These are phyloP conservation scores for Euzophera pinguis DNA, from an alignment of 2,888 invertebrate species.

Conservation along the genomic window DNA sequence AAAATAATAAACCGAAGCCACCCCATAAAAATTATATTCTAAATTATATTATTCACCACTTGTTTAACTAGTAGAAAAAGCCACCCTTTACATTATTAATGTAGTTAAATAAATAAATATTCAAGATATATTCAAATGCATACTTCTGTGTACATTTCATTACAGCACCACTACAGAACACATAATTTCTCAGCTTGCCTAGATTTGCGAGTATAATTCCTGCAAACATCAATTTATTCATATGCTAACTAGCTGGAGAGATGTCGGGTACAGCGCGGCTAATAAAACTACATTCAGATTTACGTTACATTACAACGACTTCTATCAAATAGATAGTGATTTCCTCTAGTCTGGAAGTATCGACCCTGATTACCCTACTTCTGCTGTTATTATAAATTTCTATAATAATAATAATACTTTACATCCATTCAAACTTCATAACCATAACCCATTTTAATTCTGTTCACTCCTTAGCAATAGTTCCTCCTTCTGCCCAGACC, in stretches of 20 bases:
- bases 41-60: too few relatives aligned
- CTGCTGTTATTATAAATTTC: too few relatives aligned
- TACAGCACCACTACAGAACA: not conserved
- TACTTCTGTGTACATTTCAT: not conserved
- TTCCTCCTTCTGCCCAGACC: too few relatives aligned
- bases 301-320: not conserved
- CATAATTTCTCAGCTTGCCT: not conserved
- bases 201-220: slow-evolving; percentile 8
- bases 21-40: not conserved
- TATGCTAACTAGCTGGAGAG: not conserved
- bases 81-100: too few relatives aligned
- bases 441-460: too few relatives aligned
- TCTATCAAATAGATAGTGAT: not conserved
- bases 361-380: too few relatives aligned
- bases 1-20: not conserved
- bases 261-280: not conserved
- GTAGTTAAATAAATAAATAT: too few relatives aligned
- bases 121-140: not conserved
- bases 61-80: too few relatives aligned
- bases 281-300: not conserved
- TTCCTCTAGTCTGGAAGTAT: too few relatives aligned
- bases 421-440: too few relatives aligned
- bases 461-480: too few relatives aligned
- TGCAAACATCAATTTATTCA: slow-evolving; percentile 5
- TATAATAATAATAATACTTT: too few relatives aligned